Evolutionary conservation across 1,140 invertebrate species (phyloP).

Genomic region (Nylanderia fulva): DNA sequence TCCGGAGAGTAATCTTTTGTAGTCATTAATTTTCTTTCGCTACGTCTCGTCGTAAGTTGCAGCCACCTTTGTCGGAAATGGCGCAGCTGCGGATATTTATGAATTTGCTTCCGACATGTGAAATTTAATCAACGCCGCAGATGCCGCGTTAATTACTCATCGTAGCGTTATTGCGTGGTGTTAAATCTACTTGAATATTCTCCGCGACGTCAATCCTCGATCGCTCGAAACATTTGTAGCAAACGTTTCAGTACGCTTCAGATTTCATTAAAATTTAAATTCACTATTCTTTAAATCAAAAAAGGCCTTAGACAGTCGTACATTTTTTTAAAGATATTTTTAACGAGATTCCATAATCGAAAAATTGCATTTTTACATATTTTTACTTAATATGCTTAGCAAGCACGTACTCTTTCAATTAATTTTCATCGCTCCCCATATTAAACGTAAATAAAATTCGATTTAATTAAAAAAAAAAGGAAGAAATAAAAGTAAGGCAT

Average conservation of each 20-base stretch:
- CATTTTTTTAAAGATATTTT: background rate
- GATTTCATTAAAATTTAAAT: conserved; percentile 46
- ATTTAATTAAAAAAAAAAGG: background rate
- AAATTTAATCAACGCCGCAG: conserved; percentile 59
- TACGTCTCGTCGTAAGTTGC: conserved; percentile 53
- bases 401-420: background rate
- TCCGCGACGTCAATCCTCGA: conserved; percentile 24
- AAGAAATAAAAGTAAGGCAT: background rate
- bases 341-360: background rate
- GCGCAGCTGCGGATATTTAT: conserved; percentile 60
- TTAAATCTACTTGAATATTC: conserved; percentile 30
- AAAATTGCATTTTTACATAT: background rate
- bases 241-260: background rate
- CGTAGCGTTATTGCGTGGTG: conserved; percentile 20
- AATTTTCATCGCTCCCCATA: background rate
- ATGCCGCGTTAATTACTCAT: conserved; percentile 51
- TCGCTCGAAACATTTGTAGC: conserved; percentile 1
- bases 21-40: conserved; percentile 64
- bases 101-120: conserved; percentile 54
- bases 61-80: conserved; percentile 52
- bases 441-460: background rate
- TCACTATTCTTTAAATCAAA: background rate
- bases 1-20: conserved; percentile 63
- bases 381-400: too few relatives aligned
- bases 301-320: background rate